Evolutionary conservation across 2,797 vertebrate species (phyloP).

Genomic region (Novumbra hubbsi): DNA sequence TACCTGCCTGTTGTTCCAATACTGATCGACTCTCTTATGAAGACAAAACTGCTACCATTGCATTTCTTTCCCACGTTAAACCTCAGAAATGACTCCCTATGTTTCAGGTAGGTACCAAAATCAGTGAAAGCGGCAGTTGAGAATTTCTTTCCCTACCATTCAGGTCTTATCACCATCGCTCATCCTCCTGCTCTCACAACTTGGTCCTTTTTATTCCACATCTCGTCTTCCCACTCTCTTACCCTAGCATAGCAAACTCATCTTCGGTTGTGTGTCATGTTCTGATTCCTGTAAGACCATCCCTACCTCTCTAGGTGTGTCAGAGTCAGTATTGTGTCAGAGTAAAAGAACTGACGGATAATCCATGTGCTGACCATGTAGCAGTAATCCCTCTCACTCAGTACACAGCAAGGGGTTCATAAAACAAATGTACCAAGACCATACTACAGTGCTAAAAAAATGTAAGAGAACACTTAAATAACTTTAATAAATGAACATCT

Average conservation of each 20-base stretch:
- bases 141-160: too few relatives aligned
- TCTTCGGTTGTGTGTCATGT: not conserved
- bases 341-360: conserved; percentile 39
- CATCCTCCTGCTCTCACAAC: not conserved
- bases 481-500: too few relatives aligned
- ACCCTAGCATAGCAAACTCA: not conserved
- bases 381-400: conserved; percentile 46
- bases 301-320: conserved; percentile 10
- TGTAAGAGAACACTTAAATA: too few relatives aligned
- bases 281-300: not conserved
- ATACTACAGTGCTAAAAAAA: too few relatives aligned
- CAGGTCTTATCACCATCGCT: not conserved
- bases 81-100: too few relatives aligned
- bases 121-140: too few relatives aligned
- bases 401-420: conserved; percentile 34
- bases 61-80: too few relatives aligned
- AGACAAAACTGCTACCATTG: too few relatives aligned
- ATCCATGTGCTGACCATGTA: conserved; percentile 44
- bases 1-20: too few relatives aligned
- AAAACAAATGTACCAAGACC: conserved; percentile 5
- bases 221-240: not conserved
- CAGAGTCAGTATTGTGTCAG: not conserved
- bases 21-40: too few relatives aligned
- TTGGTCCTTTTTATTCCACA: not conserved
- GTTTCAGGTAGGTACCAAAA: too few relatives aligned